Evolutionary conservation across 92 coral and sea anemone genomes (phyloP).

Genomic region (Porites rus): DNA sequence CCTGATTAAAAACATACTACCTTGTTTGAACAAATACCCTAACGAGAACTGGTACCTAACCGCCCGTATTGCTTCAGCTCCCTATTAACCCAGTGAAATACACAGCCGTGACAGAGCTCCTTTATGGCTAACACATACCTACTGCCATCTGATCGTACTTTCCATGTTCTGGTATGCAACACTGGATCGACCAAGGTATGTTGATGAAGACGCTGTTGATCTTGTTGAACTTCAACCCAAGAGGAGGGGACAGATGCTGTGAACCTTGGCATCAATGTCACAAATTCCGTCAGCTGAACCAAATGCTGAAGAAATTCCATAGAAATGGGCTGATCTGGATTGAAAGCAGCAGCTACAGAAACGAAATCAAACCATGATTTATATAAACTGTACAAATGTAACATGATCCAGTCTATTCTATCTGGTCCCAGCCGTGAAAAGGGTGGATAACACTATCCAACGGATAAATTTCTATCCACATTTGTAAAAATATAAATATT

Average conservation of each 20-base stretch:
- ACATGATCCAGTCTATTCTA: too few species aligned
- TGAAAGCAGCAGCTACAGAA: slow-evolving; percentile 29
- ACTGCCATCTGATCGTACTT: slow-evolving; percentile 75
- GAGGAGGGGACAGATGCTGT: slow-evolving; percentile 92
- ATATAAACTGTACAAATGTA: not conserved
- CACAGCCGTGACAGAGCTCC: too few species aligned
- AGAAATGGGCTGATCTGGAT: slow-evolving; percentile 50
- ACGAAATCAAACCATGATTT: not conserved
- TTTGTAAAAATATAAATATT: too few species aligned
- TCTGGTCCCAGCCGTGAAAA: too few species aligned
- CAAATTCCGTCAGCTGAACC: slow-evolving; percentile 91
- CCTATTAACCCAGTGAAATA: too few species aligned
- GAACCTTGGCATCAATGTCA: slow-evolving; percentile 90
- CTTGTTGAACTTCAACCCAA: slow-evolving; percentile 97
- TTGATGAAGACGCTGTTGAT: slow-evolving; percentile 96
- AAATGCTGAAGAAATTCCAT: slow-evolving; percentile 64
- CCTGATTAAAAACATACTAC: too few species aligned
- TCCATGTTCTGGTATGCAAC: slow-evolving; percentile 96
- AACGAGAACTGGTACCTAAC: too few species aligned
- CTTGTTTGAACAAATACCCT: too few species aligned
- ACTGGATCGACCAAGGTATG: slow-evolving; percentile 90
- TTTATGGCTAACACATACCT: slow-evolving; percentile 54
- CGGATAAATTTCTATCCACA: too few species aligned
- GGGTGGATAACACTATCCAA: too few species aligned
- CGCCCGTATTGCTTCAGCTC: too few species aligned